These are phyloP conservation scores for Myanophis thanlyinensis DNA, from an alignment of 2,113 vertebrate species.

Conservation along the genomic window DNA sequence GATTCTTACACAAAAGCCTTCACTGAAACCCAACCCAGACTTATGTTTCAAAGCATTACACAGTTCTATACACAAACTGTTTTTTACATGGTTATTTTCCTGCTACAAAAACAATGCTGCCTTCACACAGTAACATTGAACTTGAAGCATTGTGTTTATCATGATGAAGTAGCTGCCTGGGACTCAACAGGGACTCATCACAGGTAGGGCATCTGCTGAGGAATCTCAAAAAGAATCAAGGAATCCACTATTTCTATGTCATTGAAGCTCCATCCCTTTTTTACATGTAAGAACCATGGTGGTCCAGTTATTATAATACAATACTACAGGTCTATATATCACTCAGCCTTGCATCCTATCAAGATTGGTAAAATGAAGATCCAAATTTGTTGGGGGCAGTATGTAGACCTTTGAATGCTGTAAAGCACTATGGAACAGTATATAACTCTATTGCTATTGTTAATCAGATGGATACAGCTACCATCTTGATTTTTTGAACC, in stretches of 20 bases:
- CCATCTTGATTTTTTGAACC: background rate
- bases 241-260: background rate
- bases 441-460: background rate
- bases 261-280: background rate
- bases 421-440: background rate
- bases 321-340: background rate
- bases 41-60: background rate
- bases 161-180: background rate
- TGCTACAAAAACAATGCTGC: background rate
- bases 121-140: background rate
- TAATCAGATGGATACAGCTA: background rate
- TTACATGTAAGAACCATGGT: background rate
- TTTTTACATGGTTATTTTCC: background rate
- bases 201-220: background rate
- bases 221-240: background rate
- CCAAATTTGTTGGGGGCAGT: background rate
- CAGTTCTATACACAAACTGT: background rate
- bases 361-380: background rate
- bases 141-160: no score
- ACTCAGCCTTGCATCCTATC: background rate
- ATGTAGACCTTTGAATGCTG: background rate
- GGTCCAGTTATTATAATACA: background rate
- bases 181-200: background rate
- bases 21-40: background rate
- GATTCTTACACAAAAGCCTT: background rate